Conservation (phyloP, 2,888 invertebrate genomes). For the Troides helena region DNA sequence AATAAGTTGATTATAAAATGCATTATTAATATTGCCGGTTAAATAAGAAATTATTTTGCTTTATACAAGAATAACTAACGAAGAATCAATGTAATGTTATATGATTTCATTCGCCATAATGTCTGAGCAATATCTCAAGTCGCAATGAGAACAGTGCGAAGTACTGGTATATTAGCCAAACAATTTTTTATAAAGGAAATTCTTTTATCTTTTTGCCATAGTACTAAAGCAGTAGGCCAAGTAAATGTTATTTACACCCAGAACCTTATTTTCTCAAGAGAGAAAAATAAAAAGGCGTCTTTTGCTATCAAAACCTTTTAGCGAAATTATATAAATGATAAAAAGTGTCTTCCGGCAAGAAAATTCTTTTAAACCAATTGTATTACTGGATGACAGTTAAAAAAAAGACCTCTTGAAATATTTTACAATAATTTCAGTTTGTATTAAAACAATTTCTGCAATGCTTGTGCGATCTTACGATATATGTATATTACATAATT, state of each 20-base stretch:
- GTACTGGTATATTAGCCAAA: not conserved
- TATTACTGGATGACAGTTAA: not conserved
- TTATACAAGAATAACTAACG: too few relatives aligned
- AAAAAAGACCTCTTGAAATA: not conserved
- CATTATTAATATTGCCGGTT: too few relatives aligned
- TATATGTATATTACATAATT: too few relatives aligned
- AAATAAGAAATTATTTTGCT: too few relatives aligned
- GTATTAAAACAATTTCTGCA: too few relatives aligned
- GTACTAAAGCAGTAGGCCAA: not conserved
- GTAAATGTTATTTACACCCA: constrained; percentile 6
- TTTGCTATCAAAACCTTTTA: constrained; percentile 17
- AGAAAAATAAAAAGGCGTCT: constrained; percentile 9
- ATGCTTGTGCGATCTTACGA: too few relatives aligned
- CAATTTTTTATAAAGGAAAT: not conserved
- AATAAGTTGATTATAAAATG: too few relatives aligned
- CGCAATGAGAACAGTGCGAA: not conserved
- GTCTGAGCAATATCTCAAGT: too few relatives aligned
- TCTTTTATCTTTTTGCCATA: not conserved
- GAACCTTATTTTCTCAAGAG: constrained; percentile 8
- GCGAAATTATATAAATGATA: constrained; percentile 16
- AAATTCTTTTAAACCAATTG: not conserved
- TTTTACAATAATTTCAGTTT: too few relatives aligned
- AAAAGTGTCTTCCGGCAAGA: not conserved
- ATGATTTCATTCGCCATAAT: too few relatives aligned
- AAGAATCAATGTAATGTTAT: too few relatives aligned